A percentile compares a stretch with the other conserved stretches of the same genome.
Conservation (phyloP, 2,888 invertebrate species). For the Drosophila nr. medialis region DNA sequence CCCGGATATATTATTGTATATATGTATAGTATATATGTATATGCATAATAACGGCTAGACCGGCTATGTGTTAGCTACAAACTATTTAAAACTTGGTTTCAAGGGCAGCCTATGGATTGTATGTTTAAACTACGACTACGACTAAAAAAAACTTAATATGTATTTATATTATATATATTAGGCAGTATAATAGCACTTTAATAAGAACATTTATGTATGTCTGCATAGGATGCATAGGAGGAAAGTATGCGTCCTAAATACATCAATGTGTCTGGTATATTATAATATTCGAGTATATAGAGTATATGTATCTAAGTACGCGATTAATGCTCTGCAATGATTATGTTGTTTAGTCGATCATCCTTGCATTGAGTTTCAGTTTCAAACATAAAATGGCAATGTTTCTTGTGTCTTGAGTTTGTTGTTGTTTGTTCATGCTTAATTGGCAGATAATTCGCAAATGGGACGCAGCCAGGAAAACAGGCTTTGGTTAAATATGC, state of each 20-base stretch:
- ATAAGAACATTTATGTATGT: slow-evolving; percentile 8
- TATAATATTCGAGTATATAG: slow-evolving; percentile 33
- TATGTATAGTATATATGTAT: slow-evolving; percentile 1
- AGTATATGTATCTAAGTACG: slow-evolving; percentile 41
- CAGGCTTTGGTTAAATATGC: slow-evolving; percentile 8
- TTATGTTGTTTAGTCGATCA: slow-evolving; percentile 20
- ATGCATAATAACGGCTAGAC: slow-evolving; percentile 27
- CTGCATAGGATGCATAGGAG: slow-evolving; percentile 17
- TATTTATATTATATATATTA: slow-evolving; percentile 25
- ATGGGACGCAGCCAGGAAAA: slow-evolving; percentile 9
- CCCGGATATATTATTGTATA: not conserved
- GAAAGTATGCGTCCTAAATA: slow-evolving; percentile 32
- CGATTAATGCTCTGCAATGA: slow-evolving; percentile 15
- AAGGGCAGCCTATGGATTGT: slow-evolving; percentile 54
- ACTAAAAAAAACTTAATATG: slow-evolving; percentile 25
- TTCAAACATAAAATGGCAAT: slow-evolving; percentile 41
- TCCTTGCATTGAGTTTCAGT: slow-evolving; percentile 19
- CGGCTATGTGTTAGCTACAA: slow-evolving; percentile 42
- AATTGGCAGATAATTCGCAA: slow-evolving; percentile 36
- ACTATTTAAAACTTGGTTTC: slow-evolving; percentile 64
- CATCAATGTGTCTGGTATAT: slow-evolving; percentile 7
- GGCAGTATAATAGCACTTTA: slow-evolving; percentile 54
- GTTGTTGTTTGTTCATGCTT: not conserved
- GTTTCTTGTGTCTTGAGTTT: not conserved
- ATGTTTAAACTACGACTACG: slow-evolving; percentile 31